A percentile compares a stretch with the other conserved stretches of the same genome.
These are phyloP conservation scores for Ophion costatus DNA, from an alignment of 2,888 invertebrate genomes.

Conservation along the genomic window DNA sequence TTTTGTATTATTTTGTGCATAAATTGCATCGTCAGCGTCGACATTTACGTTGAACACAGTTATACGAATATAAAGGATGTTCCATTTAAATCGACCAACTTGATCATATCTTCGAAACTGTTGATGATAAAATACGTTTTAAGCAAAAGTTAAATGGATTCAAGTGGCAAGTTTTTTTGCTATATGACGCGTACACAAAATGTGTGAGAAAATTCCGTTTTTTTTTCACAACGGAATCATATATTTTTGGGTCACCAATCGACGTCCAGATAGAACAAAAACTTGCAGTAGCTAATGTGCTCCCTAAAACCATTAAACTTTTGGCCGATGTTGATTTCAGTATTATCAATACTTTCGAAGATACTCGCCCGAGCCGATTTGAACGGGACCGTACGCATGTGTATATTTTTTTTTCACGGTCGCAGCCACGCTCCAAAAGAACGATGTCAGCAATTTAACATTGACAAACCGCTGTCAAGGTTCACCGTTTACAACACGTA, in stretches of 20 bases:
- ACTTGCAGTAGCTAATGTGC: too few species aligned
- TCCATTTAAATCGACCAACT: not conserved
- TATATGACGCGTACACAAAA: not conserved
- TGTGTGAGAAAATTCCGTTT: not conserved
- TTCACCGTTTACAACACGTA: not conserved
- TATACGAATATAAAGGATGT: not conserved
- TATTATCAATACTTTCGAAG: not conserved
- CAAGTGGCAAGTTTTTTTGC: not conserved
- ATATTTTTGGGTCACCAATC: not conserved
- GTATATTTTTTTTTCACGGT: not conserved
- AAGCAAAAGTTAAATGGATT: not conserved
- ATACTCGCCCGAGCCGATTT: not conserved
- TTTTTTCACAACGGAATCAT: not conserved
- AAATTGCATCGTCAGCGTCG: constrained; percentile 8
- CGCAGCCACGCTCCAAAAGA: not conserved
- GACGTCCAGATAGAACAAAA: not conserved
- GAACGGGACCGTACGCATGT: not conserved
- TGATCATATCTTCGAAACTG: not conserved
- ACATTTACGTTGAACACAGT: not conserved
- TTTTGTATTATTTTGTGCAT: constrained; percentile 51
- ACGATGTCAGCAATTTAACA: not conserved
- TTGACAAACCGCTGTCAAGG: constrained; percentile 4
- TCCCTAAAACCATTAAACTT: not conserved
- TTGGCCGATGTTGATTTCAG: not conserved
- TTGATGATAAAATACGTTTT: not conserved